Evolutionary conservation across 2,113 vertebrate genomes (phyloP).

Genomic region (Actinemys pallida): DNA sequence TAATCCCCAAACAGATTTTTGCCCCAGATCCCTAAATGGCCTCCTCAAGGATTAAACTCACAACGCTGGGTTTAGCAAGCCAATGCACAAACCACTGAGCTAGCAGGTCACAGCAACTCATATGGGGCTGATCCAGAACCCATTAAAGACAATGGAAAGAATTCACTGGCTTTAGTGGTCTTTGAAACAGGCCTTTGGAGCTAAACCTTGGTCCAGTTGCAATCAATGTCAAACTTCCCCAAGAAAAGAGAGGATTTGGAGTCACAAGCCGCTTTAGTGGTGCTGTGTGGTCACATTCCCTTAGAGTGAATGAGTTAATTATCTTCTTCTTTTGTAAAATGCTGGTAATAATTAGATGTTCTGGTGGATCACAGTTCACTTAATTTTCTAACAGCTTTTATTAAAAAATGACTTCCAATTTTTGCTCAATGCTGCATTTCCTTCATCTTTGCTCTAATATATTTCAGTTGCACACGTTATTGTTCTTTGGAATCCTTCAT

Average conservation of each 20-base stretch:
- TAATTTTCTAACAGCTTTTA: neutral
- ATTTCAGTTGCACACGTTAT: neutral
- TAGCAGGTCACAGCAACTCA: neutral
- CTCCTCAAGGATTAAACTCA: too few species aligned
- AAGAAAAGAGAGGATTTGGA: neutral
- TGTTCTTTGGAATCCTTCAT: neutral
- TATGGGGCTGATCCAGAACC: neutral
- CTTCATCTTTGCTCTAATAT: neutral
- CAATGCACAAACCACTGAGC: too few species aligned
- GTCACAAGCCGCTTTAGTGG: neutral
- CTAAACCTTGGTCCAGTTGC: neutral
- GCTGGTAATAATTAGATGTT: neutral
- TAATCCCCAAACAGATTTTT: too few species aligned
- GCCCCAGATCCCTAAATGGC: too few species aligned
- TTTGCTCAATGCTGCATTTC: neutral
- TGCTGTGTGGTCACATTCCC: neutral
- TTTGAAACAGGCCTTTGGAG: neutral
- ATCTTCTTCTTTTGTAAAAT: neutral
- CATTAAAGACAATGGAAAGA: slow-evolving; percentile 45
- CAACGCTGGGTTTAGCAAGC: too few species aligned
- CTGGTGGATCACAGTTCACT: neutral
- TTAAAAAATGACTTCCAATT: neutral
- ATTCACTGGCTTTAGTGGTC: neutral
- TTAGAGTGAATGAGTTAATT: neutral
- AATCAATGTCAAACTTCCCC: neutral